Evolutionary conservation across 2,113 vertebrate genomes (phyloP).

Genomic region (Sylvilagus bachmani): DNA sequence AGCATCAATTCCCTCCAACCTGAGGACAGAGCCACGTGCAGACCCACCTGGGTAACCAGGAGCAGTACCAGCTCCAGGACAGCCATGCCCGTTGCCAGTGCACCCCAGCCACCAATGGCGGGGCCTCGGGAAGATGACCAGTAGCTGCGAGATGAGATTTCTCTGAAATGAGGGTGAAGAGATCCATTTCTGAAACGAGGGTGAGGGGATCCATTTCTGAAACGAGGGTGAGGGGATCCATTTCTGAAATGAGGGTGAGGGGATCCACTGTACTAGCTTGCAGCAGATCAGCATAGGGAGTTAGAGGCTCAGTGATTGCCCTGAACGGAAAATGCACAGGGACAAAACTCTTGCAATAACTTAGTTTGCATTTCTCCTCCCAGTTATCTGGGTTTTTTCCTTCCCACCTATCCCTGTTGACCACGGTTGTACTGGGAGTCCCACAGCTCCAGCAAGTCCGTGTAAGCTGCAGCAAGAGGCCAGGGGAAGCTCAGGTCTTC

Average conservation of each 20-base stretch:
- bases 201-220: not conserved
- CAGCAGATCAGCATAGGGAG: fast-evolving
- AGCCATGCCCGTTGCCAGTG: fast-evolving
- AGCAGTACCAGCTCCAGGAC: not conserved
- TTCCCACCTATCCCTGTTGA: not conserved
- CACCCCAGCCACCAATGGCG: fast-evolving
- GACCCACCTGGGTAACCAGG: fast-evolving
- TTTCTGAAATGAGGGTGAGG: not conserved
- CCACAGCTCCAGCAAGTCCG: fast-evolving
- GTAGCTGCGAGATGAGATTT: no score
- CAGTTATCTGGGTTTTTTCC: no score
- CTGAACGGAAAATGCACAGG: no score
- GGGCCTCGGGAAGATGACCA: not conserved
- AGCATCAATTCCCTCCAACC: no score
- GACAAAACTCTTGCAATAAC: not conserved
- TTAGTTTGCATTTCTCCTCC: not conserved
- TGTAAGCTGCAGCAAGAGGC: not conserved
- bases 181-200: no score
- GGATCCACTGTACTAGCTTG: no score
- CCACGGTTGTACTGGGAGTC: not conserved
- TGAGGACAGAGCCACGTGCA: no score
- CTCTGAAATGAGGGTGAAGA: no score
- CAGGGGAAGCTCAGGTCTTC: no score
- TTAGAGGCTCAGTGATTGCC: no score
- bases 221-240: no score